Evolutionary conservation across 2,113 vertebrate genomes (phyloP), one percentile per base, ranked within the genome.

Genomic region (Corynorhinus townsendii): DNA sequence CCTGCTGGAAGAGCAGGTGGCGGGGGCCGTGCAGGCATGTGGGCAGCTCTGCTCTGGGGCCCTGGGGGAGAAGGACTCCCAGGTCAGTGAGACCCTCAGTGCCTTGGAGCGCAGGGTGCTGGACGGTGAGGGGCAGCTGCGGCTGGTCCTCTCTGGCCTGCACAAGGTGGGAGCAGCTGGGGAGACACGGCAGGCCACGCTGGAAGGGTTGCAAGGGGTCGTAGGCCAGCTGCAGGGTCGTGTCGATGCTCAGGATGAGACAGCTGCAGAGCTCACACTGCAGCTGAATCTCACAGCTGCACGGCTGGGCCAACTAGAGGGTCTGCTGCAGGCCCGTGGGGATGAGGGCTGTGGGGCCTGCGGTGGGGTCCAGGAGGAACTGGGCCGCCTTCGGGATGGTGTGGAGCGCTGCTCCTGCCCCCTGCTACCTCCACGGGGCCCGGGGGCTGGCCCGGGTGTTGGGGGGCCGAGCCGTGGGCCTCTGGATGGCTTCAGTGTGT

Each of bases 401-500:
- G 98, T 99, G 92, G 98, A 98, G 12, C 97, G 98, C 89, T 99
- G 99, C 62, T 24, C 97, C 88, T 97, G 97, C 62, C 97, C 97
- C 2, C 92, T 97, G 19, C 28, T 97, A 2, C 97, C 97, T 35
- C 95, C 97, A 0, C 90, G 97, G 79, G 96, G 98, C 4, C 97
- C 97, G 0, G 97, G 97, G 28, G 92, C 93, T 1, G 97, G 93
- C 5, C 68, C 62, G 2, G 96, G 96, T 20, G 97, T 95, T 84
- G 90, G 96, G 28, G 89, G 97, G 16, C 77, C 93, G 0, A 96
- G 96, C 92, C 85, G 98, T 76, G 97, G 98, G 54, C 98, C 98
- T 0, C 96, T 99, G 52, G 98, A 99, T 0, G 98, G 98, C n/a
- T 99, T 99, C 75, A 98, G 98, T 0, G 95, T 98, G 17, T 98